Base-by-base conservation (phyloP, 2,797 vertebrate genomes). In the Muscicapa striata region DNA sequence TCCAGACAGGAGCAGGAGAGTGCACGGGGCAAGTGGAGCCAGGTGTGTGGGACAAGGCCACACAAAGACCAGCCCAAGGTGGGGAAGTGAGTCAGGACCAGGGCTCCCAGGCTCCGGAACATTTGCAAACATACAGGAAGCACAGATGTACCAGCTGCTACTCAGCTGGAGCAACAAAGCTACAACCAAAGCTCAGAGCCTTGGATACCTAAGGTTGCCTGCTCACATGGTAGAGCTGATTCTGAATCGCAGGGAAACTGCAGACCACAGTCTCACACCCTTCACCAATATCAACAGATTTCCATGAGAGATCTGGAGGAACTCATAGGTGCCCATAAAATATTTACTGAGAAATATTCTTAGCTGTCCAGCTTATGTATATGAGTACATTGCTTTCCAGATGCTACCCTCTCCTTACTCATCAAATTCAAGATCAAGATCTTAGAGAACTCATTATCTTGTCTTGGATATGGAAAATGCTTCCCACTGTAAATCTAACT, bases 11-110 rank as follows among this genome's bases (percentile, higher is more conserved):
- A 92, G 29, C 32, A 66, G 55, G 59, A 32, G 8, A 72, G n/a
- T 0, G 2, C 22, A 19, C 1, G 8, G 19, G 15, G 52, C 6
- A 29, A 58, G 30, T 1, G 3, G 34, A 64, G 22, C 52, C 59
- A 84, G n/a, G 46, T 14, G 10, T 3, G 1, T 2, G 30, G 67
- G 55, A 48, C 17, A 18, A 1, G 5, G 63, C 19, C 74, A 34
- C 54, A 41, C 4, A 0, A 34, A 67, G 41, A 49, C 8, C n/a
- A 80, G 61, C 9, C 74, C 22, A 2, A 58, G 57, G 72, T 30
- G 57, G 87, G 64, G 57, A 85, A 85, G 76, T 0, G 36, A 83
- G 21, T 20, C 75, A 74, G 22, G 41, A n/a, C 6, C 58, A 61
- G 45, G 30, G 41, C 38, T 70, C 43, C 27, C 40, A 58, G 55